Base-by-base conservation (phyloP, 2,888 invertebrate genomes). In the Hymenopus coronatus region DNA sequence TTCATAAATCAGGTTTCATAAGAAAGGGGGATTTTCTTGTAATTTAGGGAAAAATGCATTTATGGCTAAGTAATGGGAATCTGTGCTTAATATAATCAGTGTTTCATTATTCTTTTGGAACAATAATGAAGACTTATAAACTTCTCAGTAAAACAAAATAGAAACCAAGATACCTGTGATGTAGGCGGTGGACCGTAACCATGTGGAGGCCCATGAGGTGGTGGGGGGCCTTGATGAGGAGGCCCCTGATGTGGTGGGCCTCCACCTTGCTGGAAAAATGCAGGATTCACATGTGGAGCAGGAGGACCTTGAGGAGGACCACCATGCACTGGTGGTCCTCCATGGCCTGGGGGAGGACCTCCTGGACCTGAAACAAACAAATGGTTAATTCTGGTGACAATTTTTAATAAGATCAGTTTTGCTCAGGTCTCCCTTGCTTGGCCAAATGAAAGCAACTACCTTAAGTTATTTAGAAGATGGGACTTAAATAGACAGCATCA, bases 231-330 rank as follows among this genome's bases (percentile, higher is more conserved):
- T 85, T 95, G 95, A 90, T 93, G 93, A 92, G 94, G 94, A 92
- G 95, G 91, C 91, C 94, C 90, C 92, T 94, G 91, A 93, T 94
- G 92, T 54, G 94, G 94, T 15, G 94, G 94, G 70, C 95, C 95
- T 83, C 94, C 94, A 28, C 93, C 94, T 93, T 97, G 97, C 92
- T 97, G 97, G 94, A 98, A 98, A 96, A 99, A 99, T 90, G 98
- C 98, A 83, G 99, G 98, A 94, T 99, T 99, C 91, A 99, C 98
- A 93, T 99, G 98, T 86, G 98, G 98, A 40, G 98, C 98, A 9
- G 97, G 97, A 83, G 96, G 96, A 3, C 95, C 96, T 90, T 94
- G 94, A n/a, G 94, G 94, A 4, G 94, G 94, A 0, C 94, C 94
- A 82, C 94, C 82, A 94, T 90, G 90, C 4, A 90, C 83, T 94